A percentile compares a stretch with the other conserved stretches of the same genome.
phyloP scores from a whole-genome alignment of 1,140 invertebrate species.

The Leptinotarsa lineolata region DNA sequence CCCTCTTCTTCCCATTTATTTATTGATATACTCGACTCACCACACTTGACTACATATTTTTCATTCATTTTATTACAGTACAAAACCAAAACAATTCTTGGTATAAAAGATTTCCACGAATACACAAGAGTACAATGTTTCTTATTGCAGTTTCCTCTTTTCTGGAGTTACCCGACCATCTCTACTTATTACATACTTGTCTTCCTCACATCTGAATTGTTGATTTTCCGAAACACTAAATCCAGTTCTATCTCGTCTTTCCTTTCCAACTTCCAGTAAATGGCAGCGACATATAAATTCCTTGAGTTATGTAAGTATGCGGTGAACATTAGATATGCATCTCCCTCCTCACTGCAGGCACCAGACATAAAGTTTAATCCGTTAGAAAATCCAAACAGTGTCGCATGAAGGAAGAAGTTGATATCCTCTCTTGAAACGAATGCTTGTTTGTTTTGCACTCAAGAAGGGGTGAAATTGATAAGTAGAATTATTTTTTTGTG shows the following conservation, averaged over 20 bases:
- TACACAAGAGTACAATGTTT: background rate
- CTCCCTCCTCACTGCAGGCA: background rate
- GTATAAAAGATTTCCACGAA: too few relatives aligned
- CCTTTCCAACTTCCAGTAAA: conserved; percentile 21
- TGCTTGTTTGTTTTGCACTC: too few relatives aligned
- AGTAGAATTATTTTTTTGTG: too few relatives aligned
- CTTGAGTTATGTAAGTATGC: conserved; percentile 24
- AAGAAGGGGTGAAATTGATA: too few relatives aligned
- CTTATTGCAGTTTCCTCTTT: background rate
- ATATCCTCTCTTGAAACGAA: too few relatives aligned
- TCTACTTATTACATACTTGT: conserved; percentile 3
- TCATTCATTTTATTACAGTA: too few relatives aligned
- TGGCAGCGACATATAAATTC: conserved; percentile 21
- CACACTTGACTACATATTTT: too few relatives aligned
- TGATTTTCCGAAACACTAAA: conserved; percentile 23
- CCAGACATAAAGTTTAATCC: conserved; percentile 21
- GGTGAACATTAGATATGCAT: conserved; percentile 21
- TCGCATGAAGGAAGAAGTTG: background rate
- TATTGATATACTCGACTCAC: too few relatives aligned
- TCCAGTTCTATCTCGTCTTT: conserved; percentile 12
- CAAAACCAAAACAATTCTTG: too few relatives aligned
- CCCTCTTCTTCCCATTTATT: too few relatives aligned
- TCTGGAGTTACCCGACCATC: background rate
- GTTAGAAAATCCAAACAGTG: conserved; percentile 21
- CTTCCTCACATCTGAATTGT: conserved; percentile 17